phyloP scores from a whole-genome alignment of 2,113 vertebrate species.

The Myotis yumanensis region DNA sequence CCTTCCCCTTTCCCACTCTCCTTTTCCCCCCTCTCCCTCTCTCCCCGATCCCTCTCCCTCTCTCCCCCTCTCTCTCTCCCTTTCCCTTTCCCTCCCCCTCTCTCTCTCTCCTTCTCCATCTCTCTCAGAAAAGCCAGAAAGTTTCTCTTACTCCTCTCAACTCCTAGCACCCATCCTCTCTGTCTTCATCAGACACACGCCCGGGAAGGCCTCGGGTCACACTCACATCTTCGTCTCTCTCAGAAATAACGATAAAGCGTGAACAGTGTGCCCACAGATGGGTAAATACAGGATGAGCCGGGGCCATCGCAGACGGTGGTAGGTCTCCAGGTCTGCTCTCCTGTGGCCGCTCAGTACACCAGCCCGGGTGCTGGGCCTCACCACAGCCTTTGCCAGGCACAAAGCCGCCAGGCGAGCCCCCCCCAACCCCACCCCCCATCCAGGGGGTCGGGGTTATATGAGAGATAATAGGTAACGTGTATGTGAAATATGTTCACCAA shows the following conservation, averaged over 20 bases:
- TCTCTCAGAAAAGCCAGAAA: neutral
- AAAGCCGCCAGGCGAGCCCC: neutral
- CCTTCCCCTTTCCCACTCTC: accelerated
- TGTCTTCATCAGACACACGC: neutral
- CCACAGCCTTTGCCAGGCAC: neutral
- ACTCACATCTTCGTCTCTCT: neutral
- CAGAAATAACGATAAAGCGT: neutral
- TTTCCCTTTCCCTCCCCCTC: no score
- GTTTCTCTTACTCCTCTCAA: no score
- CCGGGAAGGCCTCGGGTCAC: neutral
- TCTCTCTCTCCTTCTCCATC: no score
- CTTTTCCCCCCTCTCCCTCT: no score
- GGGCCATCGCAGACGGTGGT: neutral
- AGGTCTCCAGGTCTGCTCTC: neutral
- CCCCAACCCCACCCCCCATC: neutral
- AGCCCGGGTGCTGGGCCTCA: neutral
- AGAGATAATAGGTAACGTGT: neutral
- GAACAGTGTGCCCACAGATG: no score
- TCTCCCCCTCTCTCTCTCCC: no score
- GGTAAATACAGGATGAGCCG: no score
- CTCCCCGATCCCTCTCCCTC: no score
- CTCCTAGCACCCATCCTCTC: neutral
- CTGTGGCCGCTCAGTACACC: neutral
- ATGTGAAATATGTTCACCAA: neutral
- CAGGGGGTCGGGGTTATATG: neutral